Evolutionary conservation across 2,113 vertebrate species (phyloP).

Genomic region (Rattus rattus): DNA sequence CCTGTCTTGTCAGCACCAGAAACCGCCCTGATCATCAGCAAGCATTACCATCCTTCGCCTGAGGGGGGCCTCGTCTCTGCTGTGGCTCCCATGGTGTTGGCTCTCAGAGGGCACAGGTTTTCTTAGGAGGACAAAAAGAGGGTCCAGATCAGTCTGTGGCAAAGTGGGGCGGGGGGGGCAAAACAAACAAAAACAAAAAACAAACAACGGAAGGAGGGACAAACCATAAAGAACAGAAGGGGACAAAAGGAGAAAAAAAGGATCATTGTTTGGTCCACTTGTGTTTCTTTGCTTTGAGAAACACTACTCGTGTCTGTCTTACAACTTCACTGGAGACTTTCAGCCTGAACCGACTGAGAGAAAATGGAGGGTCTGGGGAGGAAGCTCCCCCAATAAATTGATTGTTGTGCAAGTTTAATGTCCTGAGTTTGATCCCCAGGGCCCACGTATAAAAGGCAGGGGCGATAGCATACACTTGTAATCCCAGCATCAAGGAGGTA

Average conservation of each 20-base stretch:
- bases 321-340: neutral
- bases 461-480: neutral
- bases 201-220: too few relatives aligned
- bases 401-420: neutral
- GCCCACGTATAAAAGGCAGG: neutral
- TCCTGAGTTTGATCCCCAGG: neutral
- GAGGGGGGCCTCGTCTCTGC: conserved; percentile 57
- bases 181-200: too few relatives aligned
- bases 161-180: too few relatives aligned
- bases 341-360: neutral
- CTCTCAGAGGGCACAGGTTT: conserved; percentile 79
- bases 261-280: neutral
- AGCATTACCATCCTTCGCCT: conserved; percentile 44
- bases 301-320: neutral
- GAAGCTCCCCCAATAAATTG: too few relatives aligned
- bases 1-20: conserved; percentile 57
- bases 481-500: neutral
- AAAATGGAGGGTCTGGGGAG: neutral
- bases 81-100: conserved; percentile 78
- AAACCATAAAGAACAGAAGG: neutral
- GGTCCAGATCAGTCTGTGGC: conserved; percentile 38
- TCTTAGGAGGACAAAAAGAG: conserved; percentile 70
- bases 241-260: neutral
- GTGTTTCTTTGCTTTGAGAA: neutral
- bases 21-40: conserved; percentile 65